These are phyloP conservation scores for Champsocephalus esox DNA, from an alignment of 2,797 vertebrate species.

Conservation along the genomic window DNA sequence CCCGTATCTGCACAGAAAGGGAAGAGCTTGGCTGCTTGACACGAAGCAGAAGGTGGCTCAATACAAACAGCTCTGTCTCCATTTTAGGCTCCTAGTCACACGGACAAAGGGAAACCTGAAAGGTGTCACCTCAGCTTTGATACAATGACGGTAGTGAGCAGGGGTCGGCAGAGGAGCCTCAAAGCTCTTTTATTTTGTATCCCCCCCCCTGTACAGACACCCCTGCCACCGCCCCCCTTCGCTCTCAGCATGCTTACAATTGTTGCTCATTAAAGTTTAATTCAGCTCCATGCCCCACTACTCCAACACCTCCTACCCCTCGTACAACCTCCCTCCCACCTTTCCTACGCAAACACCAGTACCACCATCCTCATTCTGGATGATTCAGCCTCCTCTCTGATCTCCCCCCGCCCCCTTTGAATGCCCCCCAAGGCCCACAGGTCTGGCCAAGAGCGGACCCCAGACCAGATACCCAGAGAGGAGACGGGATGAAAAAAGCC, in stretches of 20 bases:
- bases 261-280: slow-evolving; percentile 90
- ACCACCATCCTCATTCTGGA: slow-evolving; percentile 73
- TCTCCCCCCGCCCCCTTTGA: slow-evolving; percentile 81
- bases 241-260: slow-evolving; percentile 85
- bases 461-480: slow-evolving; percentile 83
- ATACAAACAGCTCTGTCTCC: slow-evolving; percentile 71
- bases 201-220: slow-evolving; percentile 43
- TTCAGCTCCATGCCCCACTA: slow-evolving; percentile 75
- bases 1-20: slow-evolving; percentile 42
- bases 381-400: slow-evolving; percentile 86
- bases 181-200: slow-evolving; percentile 64
- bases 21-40: slow-evolving; percentile 66
- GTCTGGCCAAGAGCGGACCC: slow-evolving; percentile 82
- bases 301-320: slow-evolving; percentile 75
- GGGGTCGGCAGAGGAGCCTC: slow-evolving; percentile 65
- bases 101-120: slow-evolving; percentile 75
- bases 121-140: slow-evolving; percentile 80
- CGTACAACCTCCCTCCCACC: slow-evolving; percentile 59
- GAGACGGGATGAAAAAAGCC: slow-evolving; percentile 81
- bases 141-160: slow-evolving; percentile 64
- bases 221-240: slow-evolving; percentile 49
- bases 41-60: slow-evolving; percentile 76
- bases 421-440: slow-evolving; percentile 86
- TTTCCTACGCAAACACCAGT: slow-evolving; percentile 57
- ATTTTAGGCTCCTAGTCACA: slow-evolving; percentile 63